Base-by-base conservation (phyloP, 2,888 invertebrate species). In the Tachystola acroxantha region DNA sequence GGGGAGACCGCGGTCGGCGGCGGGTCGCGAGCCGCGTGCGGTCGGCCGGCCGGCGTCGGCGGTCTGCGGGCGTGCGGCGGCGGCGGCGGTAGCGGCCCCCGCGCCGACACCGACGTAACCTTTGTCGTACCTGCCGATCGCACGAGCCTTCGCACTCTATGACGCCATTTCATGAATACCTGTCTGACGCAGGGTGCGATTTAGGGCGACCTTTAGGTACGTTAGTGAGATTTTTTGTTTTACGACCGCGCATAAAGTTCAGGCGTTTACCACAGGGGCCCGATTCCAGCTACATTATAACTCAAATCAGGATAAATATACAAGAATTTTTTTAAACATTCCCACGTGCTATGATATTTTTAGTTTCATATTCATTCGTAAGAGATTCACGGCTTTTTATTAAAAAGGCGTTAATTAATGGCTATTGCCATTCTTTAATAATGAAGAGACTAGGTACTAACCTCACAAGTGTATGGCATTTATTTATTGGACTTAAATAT, bases 161-260 rank as follows among this genome's bases (percentile, higher is more conserved):
- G 64, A 61, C 66, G 67, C 58, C 65, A 71, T 74, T 70, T 68
- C 56, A 67, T 62, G 58, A 67, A 66, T 66, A 66, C 51, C 50
- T 52, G 51, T 58, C 58, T 64, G 37, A 43, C 43, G 48, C 49
- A 57, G 51, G 64, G 51, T 55, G 62, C 58, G 63, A 64, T 69
- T 70, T 52, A 43, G 57, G 56, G 45, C 53, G 60, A 71, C 66
- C 67, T 73, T 73, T 71, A n/a, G n/a, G n/a, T n/a, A 42, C 42
- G 40, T 37, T 44, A 47, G 45, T 50, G 55, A 57, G 55, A 64
- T 67, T 66, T 63, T 51, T 64, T 61, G 57, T 63, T 64, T 68
- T 50, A 68, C 43, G 53, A 53, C 40, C 42, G 26, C 42, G 29
- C 41, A 36, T 43, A 40, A 39, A 36, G 37, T 29, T 32, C 26